These are phyloP conservation scores for Gallinago media DNA, from an alignment of 2,113 vertebrate species.

Conservation along the genomic window DNA sequence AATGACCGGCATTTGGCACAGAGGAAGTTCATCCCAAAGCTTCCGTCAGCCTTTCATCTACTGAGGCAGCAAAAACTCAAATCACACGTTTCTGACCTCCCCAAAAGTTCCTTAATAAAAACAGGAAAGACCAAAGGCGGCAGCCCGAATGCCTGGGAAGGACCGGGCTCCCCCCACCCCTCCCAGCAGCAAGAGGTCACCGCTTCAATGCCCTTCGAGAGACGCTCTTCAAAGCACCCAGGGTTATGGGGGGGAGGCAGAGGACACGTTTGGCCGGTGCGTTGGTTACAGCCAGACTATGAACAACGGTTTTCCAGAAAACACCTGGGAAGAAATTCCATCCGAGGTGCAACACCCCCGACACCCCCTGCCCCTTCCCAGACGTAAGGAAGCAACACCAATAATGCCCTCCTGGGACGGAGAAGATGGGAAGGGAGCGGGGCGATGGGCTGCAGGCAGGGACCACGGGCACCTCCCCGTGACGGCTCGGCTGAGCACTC, in stretches of 20 bases:
- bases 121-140: not conserved
- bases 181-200: slow-evolving; percentile 1
- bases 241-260: fast-evolving
- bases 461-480: not conserved
- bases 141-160: not conserved
- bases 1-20: not conserved
- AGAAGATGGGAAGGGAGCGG: fast-evolving
- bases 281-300: not conserved
- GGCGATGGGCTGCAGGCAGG: fast-evolving
- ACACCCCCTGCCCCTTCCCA: not conserved
- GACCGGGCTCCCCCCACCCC: not conserved
- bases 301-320: not conserved
- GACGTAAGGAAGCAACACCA: not conserved
- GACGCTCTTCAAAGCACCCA: not conserved
- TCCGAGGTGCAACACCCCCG: fast-evolving
- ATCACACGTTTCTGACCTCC: slow-evolving; percentile 9
- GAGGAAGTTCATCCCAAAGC: not conserved
- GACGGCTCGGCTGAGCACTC: too few relatives aligned
- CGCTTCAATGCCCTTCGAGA: not conserved
- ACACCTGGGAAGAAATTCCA: not conserved
- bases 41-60: slow-evolving; percentile 31
- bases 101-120: not conserved
- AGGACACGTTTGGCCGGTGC: not conserved
- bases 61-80: not conserved
- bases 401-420: not conserved